phyloP scores from a whole-genome alignment of 2,888 invertebrate species.

The Vanessa cardui region DNA sequence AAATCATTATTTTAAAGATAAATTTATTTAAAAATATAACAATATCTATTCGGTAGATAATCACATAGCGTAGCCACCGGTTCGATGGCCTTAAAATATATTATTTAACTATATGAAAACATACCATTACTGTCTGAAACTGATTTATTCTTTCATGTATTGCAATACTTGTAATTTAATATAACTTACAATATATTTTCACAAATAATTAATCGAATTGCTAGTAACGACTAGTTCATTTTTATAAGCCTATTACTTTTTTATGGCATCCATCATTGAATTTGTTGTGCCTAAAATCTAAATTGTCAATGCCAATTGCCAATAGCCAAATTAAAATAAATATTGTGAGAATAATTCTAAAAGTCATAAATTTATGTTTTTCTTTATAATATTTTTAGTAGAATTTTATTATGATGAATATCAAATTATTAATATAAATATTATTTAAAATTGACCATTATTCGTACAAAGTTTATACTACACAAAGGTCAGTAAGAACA shows the following conservation, averaged over 20 bases:
- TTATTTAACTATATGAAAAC: constrained; percentile 39
- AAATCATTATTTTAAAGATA: neutral
- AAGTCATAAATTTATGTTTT: neutral
- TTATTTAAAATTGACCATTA: no score
- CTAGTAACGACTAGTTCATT: constrained; percentile 51
- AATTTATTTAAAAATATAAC: constrained; percentile 5
- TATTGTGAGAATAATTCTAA: no score
- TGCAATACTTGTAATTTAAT: constrained; percentile 39
- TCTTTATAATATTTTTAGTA: neutral
- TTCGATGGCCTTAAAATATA: constrained; percentile 46
- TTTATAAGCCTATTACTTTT: constrained; percentile 50
- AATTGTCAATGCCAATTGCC: constrained; percentile 29
- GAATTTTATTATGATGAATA: no score
- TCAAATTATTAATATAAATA: no score
- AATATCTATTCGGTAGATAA: constrained; percentile 26
- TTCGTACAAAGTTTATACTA: no score
- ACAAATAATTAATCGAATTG: constrained; percentile 49
- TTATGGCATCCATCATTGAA: constrained; percentile 44
- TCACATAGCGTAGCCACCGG: constrained; percentile 62
- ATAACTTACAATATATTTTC: constrained; percentile 48
- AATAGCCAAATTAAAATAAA: constrained; percentile 3
- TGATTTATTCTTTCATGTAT: constrained; percentile 46
- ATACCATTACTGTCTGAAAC: constrained; percentile 63
- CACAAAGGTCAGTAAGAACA: no score
- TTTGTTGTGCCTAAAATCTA: constrained; percentile 27